Conservation (phyloP, 2,113 vertebrate genomes). For the Callocephalon fimbriatum region DNA sequence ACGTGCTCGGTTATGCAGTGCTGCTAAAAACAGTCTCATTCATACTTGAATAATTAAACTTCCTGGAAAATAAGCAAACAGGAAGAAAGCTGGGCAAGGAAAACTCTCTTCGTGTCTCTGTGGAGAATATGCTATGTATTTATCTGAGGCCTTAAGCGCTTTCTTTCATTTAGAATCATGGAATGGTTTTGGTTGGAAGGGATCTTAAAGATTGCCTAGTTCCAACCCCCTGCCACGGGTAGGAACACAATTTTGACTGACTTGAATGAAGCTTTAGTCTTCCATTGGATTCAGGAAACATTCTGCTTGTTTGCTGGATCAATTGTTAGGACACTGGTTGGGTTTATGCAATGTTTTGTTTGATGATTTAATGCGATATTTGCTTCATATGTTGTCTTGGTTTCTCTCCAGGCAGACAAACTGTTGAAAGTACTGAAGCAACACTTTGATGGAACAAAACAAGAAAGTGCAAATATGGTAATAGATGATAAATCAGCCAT, state of each 20-base stretch:
- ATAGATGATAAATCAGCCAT: not conserved
- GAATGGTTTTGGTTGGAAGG: not conserved
- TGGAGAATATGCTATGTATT: fast-evolving
- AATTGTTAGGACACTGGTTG: fast-evolving
- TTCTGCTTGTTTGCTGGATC: not conserved
- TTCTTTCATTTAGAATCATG: not conserved
- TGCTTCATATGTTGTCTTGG: not conserved
- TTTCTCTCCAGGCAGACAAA: conserved; percentile 83
- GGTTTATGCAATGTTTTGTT: not conserved
- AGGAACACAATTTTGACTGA: not conserved
- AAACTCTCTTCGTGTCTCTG: too few relatives aligned
- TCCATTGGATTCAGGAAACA: fast-evolving
- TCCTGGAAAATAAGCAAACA: not conserved
- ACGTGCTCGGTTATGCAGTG: fast-evolving
- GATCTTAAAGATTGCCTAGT: not conserved
- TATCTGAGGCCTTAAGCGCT: not conserved
- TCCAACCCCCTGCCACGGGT: not conserved
- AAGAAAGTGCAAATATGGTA: conserved; percentile 63
- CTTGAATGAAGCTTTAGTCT: not conserved
- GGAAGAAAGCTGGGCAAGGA: not conserved
- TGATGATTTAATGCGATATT: not conserved
- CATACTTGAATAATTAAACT: not conserved
- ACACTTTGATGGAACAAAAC: conserved; percentile 69
- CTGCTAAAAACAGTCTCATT: not conserved
- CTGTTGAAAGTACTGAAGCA: conserved; percentile 84